These are phyloP conservation scores for Drosophila pseudoobscura DNA, from an alignment of 1,140 invertebrate genomes.

Conservation along the genomic window DNA sequence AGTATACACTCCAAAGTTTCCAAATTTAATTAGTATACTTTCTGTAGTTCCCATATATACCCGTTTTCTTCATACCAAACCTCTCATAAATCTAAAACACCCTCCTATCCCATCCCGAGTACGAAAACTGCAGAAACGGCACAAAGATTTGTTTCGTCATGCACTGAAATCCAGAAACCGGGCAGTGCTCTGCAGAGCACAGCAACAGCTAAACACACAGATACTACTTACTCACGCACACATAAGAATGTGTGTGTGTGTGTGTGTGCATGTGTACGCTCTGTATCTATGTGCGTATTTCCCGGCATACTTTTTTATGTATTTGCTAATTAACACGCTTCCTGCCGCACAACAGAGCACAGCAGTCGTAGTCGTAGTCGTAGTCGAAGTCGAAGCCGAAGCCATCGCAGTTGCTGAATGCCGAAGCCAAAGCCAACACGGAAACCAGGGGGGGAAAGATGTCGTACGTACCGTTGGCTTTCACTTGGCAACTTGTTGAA, in stretches of 20 bases:
- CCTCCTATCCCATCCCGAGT: constrained; percentile 6
- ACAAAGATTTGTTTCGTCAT: constrained; percentile 50
- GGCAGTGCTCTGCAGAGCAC: constrained; percentile 7
- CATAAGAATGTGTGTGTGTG: neutral
- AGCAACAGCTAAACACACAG: constrained; percentile 10
- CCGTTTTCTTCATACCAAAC: no score
- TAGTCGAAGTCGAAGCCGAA: neutral
- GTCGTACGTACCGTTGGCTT: constrained; percentile 14
- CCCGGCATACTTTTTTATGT: constrained; percentile 59
- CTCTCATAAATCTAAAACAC: constrained; percentile 8
- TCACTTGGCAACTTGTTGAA: constrained; percentile 71
- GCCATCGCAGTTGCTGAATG: constrained; percentile 7
- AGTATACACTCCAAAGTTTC: no score
- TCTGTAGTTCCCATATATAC: no score
- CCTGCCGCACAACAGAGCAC: constrained; percentile 37
- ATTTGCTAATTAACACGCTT: constrained; percentile 74
- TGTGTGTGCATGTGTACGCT: constrained; percentile 2
- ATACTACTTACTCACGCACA: constrained; percentile 2
- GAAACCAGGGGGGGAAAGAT: neutral
- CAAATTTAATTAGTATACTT: no score
- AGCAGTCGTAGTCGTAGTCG: neutral
- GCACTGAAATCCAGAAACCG: constrained; percentile 52
- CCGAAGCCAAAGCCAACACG: neutral
- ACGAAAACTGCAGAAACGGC: constrained; percentile 49
- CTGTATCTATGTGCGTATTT: constrained; percentile 45